Evolutionary conservation across 2,113 vertebrate genomes (phyloP).

Genomic region (Donacobius atricapilla): DNA sequence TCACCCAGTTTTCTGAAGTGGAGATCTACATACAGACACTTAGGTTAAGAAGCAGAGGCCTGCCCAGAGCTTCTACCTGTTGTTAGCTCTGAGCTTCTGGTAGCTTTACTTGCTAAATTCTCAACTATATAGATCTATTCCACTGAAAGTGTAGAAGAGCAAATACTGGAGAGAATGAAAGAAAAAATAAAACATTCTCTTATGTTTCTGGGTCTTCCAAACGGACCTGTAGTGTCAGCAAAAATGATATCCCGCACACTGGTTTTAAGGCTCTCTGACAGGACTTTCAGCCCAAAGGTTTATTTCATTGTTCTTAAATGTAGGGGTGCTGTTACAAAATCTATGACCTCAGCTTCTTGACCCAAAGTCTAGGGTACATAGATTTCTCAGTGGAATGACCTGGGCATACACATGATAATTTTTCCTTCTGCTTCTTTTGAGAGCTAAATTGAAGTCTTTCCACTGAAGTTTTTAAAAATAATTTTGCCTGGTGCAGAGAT

Average conservation of each 20-base stretch:
- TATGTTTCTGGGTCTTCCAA: background rate
- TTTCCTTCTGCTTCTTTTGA: background rate
- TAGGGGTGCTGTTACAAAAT: background rate
- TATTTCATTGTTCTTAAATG: background rate
- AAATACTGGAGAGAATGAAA: background rate
- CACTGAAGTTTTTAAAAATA: background rate
- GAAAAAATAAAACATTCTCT: fast-evolving
- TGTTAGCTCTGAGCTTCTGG: background rate
- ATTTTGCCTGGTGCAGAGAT: background rate
- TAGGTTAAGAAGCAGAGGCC: background rate
- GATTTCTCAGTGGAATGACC: background rate
- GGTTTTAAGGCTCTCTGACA: background rate
- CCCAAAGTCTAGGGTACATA: background rate
- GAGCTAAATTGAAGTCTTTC: background rate
- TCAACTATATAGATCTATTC: background rate
- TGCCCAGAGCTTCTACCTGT: background rate
- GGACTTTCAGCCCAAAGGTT: background rate
- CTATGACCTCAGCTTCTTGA: background rate
- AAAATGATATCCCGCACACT: background rate
- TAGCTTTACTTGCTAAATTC: background rate
- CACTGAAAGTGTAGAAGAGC: background rate
- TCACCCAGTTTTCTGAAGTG: background rate
- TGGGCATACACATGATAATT: background rate
- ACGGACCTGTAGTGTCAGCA: background rate
- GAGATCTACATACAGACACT: background rate